Conservation (phyloP, 2,113 vertebrate species). For the Himantopus leucocephalus region DNA sequence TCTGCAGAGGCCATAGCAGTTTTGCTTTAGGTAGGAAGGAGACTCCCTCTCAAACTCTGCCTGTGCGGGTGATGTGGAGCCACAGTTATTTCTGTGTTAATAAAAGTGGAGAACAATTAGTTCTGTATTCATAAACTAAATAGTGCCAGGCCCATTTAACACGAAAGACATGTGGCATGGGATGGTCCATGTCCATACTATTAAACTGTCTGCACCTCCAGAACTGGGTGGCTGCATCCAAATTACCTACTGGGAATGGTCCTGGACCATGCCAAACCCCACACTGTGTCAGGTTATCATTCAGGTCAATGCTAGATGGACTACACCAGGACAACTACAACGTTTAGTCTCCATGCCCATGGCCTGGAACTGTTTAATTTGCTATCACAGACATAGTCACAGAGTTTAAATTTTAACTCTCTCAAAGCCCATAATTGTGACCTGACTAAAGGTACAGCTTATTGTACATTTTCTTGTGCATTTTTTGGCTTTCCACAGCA, state of each 20-base stretch:
- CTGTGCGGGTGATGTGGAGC: neutral
- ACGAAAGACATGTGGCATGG: neutral
- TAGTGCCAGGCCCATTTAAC: neutral
- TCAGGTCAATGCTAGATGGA: neutral
- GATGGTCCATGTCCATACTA: fast-evolving
- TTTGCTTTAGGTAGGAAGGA: neutral
- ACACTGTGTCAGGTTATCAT: neutral
- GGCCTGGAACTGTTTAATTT: neutral
- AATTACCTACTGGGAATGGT: neutral
- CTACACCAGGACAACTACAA: neutral
- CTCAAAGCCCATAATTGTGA: neutral
- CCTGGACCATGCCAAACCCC: fast-evolving
- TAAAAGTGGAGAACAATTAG: neutral
- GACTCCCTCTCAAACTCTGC: neutral
- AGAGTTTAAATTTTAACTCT: neutral
- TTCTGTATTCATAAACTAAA: neutral
- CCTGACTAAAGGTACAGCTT: neutral
- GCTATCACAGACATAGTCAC: neutral
- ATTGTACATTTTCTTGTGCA: neutral
- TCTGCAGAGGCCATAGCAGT: neutral
- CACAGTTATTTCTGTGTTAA: neutral
- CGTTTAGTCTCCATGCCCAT: neutral
- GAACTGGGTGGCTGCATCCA: neutral
- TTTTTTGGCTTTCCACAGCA: neutral
- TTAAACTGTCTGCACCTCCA: neutral